Conservation (phyloP, 2,888 invertebrate species). For the Pachliopta kotzebuea region DNA sequence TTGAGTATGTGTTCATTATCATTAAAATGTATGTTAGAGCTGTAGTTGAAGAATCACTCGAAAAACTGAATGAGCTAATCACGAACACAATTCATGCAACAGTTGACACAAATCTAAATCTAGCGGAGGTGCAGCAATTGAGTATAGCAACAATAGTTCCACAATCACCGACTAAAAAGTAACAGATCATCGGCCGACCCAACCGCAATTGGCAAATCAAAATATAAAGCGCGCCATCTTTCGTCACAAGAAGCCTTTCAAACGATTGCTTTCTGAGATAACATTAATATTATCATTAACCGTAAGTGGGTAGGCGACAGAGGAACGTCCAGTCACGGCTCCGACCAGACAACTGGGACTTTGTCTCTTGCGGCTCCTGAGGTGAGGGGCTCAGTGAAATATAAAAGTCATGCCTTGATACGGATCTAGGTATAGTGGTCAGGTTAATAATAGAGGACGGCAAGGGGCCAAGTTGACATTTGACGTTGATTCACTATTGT, state of each 20-base stretch:
- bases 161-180: constrained; percentile 14
- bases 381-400: constrained; percentile 35
- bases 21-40: too few relatives aligned
- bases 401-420: constrained; percentile 45
- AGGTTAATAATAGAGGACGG: constrained; percentile 50
- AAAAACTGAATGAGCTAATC: constrained; percentile 3
- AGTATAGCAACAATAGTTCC: not conserved
- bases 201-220: constrained; percentile 42
- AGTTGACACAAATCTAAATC: not conserved
- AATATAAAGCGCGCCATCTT: constrained; percentile 37
- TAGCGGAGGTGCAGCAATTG: not conserved
- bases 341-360: constrained; percentile 47
- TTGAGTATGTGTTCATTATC: too few relatives aligned
- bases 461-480: constrained; percentile 70
- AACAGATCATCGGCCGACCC: constrained; percentile 14
- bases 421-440: constrained; percentile 49
- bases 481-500: constrained; percentile 79
- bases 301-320: constrained; percentile 75
- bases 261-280: constrained; percentile 68
- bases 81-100: not conserved
- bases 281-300: constrained; percentile 77
- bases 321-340: constrained; percentile 65
- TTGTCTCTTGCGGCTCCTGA: constrained; percentile 36
- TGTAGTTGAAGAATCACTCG: not conserved
- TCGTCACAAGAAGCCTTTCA: constrained; percentile 44